phyloP scores from a whole-genome alignment of 1,140 invertebrate species.

The Panagrolaimus sp. region DNA sequence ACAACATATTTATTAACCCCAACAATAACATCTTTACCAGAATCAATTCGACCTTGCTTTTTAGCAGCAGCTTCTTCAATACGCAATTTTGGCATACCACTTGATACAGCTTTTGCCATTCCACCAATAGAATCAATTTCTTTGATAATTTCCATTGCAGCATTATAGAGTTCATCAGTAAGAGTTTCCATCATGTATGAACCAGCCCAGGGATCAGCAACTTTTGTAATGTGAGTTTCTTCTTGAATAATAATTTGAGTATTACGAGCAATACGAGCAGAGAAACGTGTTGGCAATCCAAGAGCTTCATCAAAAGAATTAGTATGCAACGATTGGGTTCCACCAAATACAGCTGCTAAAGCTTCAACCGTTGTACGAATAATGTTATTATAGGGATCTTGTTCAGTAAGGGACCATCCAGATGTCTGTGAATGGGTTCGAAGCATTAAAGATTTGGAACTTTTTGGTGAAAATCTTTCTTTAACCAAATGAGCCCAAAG shows the following conservation, averaged over 20 bases:
- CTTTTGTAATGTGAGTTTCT: slow-evolving; percentile 68
- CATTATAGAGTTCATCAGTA: slow-evolving; percentile 66
- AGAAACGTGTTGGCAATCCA: slow-evolving; percentile 67
- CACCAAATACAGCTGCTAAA: slow-evolving; percentile 69
- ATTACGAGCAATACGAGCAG: slow-evolving; percentile 68
- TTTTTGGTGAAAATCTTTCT: slow-evolving; percentile 66
- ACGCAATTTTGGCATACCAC: slow-evolving; percentile 68
- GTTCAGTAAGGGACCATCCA: slow-evolving; percentile 69
- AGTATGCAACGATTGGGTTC: slow-evolving; percentile 69
- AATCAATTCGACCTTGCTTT: slow-evolving; percentile 68
- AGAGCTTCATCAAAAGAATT: slow-evolving; percentile 70
- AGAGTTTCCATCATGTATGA: slow-evolving; percentile 69
- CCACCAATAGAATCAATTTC: slow-evolving; percentile 68
- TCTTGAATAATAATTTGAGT: slow-evolving; percentile 70
- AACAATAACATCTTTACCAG: slow-evolving; percentile 67
- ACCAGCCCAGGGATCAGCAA: slow-evolving; percentile 70
- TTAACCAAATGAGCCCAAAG: slow-evolving; percentile 67
- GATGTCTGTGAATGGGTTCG: slow-evolving; percentile 69
- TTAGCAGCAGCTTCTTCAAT: slow-evolving; percentile 70
- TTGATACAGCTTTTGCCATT: slow-evolving; percentile 68
- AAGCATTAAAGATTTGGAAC: slow-evolving; percentile 65
- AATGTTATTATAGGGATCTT: slow-evolving; percentile 71
- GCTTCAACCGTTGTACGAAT: slow-evolving; percentile 67
- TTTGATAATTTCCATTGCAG: slow-evolving; percentile 64
- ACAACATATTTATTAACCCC: slow-evolving; percentile 68